phyloP scores from a whole-genome alignment of 1,140 invertebrate species.

The Proctacanthus coquilletti region DNA sequence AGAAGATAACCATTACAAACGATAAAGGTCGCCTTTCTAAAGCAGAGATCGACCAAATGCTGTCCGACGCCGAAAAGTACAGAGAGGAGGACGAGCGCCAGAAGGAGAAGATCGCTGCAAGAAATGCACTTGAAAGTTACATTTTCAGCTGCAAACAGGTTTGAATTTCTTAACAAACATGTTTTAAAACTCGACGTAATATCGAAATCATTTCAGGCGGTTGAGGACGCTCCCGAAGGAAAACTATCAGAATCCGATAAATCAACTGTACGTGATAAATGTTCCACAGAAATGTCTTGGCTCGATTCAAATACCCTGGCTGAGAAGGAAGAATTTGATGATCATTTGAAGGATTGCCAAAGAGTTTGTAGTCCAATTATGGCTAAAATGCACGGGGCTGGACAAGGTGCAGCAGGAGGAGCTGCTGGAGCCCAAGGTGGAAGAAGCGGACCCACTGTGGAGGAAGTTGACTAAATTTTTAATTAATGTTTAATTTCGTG shows the following conservation, averaged over 20 bases:
- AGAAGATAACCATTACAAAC: conserved; percentile 77
- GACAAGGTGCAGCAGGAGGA: conserved; percentile 14
- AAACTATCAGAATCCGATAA: conserved; percentile 45
- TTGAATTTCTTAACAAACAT: too few species aligned
- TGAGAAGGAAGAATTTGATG: conserved; percentile 60
- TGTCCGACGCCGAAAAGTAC: conserved; percentile 60
- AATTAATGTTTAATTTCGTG: too few species aligned
- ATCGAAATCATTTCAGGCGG: conserved; percentile 29
- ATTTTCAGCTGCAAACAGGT: conserved; percentile 62
- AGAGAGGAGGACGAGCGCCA: conserved; percentile 50
- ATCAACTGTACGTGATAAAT: conserved; percentile 38
- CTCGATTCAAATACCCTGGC: conserved; percentile 47
- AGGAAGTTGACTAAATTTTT: conserved; percentile 21
- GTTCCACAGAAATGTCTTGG: conserved; percentile 39
- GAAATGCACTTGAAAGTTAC: conserved; percentile 74
- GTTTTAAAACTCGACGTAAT: too few species aligned
- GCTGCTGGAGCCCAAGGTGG: conserved; percentile 20
- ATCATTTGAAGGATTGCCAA: conserved; percentile 56
- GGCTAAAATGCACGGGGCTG: conserved; percentile 54
- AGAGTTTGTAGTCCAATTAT: conserved; percentile 55
- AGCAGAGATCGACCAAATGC: conserved; percentile 85
- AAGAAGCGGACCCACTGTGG: conserved; percentile 16
- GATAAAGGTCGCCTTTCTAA: conserved; percentile 83
- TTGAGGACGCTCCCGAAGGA: conserved; percentile 46
- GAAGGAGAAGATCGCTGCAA: conserved; percentile 45